Evolutionary conservation across 1,140 invertebrate genomes (phyloP), one percentile per base, ranked within the genome.

Genomic region (Drosophila obscura): DNA sequence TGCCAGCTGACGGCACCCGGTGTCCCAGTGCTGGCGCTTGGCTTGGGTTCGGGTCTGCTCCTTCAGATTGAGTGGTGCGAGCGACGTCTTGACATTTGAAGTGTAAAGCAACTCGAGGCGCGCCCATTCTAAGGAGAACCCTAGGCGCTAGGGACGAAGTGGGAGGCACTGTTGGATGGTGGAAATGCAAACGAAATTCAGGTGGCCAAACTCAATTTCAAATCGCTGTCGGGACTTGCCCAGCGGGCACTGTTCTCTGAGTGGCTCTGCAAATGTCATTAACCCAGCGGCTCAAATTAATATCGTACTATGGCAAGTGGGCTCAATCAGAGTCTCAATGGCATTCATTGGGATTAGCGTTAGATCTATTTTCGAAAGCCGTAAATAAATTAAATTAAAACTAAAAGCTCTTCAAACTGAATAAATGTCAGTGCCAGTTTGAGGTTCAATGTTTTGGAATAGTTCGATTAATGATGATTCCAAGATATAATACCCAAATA

Each of bases 61-160:
- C 57, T 76, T 55, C 48, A 75, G 72, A 66, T 68, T 60, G 72
- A 51, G 44, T 44, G 68, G 45, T 62, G 58, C 48, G 28, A 68
- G 61, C 73, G 31, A 45, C 45, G 64, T 26, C 73, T 68, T 76
- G 73, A 76, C 73, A 76, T 75, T 56, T 76, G 51, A 76, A 76
- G 73, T 76, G 71, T 48, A 48, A 50, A 24, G 35, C 9, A 41
- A 62, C 66, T 71, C 39, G 26, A 66, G n/a, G 45, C 60, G 58
- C 22, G 39, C 48, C 16, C n/a, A 46, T 1, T 31, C 31, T 9
- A 3, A 9, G 31, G 8, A 8, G 31, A 9, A 8, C 8, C 28
- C 28, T 31, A 28, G 7, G 7, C 19, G 19, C 19, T 19, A 19
- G 28, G 28, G 28, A 0, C n/a, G 9, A 26, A 11, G 64, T 41